Evolutionary conservation across 2,113 vertebrate species (phyloP), one percentile per base, ranked within the genome.

Genomic region (Jaculus jaculus): DNA sequence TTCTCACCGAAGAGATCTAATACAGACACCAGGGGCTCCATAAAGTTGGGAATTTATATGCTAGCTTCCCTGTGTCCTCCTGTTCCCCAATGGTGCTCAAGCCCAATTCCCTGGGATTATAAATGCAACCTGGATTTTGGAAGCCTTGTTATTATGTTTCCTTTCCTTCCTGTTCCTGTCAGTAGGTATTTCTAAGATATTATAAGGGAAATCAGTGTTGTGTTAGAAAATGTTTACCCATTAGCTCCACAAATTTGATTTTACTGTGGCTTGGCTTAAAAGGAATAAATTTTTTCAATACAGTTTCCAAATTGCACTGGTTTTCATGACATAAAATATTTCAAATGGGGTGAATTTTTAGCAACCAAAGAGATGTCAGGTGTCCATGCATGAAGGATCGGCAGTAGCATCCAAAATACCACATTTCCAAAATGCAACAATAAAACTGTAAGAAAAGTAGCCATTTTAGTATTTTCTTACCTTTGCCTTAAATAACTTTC

Each of bases 1-100:
- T 11, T 4, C 39, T 51, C 71, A 89, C 54, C 92, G 37, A 80
- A 66, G 18, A 75, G 54, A 7, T 1, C 1, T 79, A 24, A 39
- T 13, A 37, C 20, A 32, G 9, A 39, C 6, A 66, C 13, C n/a
- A 23, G 47, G 16, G 37, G 0, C 34, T 91, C 34, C 42, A 24
- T 12, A 80, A 66, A 61, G 2, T 58, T 58, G 32, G 28, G 37
- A 54, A 28, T 3, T 30, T 74, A 20, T 7, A 13, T 1, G 28
- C 1, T 12, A 16, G 30, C 28, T 58, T 60, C 13, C 6, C 2
- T 9, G 0, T 58, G 16, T 37, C 9, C 24, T 11, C 51, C 12
- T 3, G 28, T 39, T 34, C 26, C 65, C 32, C 13, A 66, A 0
- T 2, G 5, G 3, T 1, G 1, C 28, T 72, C 4, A 68, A 28